These are phyloP conservation scores for Chionis minor DNA, from an alignment of 2,113 vertebrate species.

Conservation along the genomic window DNA sequence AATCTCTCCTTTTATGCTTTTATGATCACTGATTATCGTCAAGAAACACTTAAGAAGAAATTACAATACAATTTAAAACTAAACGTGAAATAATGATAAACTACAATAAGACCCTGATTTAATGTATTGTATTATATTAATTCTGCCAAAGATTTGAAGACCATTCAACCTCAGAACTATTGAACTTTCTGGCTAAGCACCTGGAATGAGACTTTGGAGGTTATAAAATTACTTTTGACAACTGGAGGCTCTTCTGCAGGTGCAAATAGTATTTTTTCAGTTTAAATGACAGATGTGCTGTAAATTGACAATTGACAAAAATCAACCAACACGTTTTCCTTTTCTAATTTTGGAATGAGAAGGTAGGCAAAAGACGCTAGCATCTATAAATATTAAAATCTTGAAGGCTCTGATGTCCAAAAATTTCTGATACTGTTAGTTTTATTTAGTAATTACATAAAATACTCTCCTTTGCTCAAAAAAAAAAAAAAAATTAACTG, in stretches of 20 bases:
- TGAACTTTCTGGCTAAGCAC: not conserved
- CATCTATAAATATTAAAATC: not conserved
- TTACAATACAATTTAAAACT: not conserved
- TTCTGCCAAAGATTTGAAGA: not conserved
- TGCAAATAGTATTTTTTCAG: not conserved
- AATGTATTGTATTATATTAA: not conserved
- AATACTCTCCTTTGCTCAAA: not conserved
- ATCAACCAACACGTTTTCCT: not conserved
- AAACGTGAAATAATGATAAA: not conserved
- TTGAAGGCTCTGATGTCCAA: not conserved
- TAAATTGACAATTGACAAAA: not conserved
- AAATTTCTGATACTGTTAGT: not conserved
- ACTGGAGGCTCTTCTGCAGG: not conserved
- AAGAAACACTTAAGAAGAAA: not conserved
- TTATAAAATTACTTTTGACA: not conserved
- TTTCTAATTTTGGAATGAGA: not conserved
- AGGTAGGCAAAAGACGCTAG: not conserved
- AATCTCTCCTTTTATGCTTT: not conserved
- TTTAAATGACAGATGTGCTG: not conserved
- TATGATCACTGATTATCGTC: not conserved
- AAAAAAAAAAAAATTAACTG: not conserved
- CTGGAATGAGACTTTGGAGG: not conserved
- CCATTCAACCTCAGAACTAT: not conserved
- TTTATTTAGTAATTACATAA: not conserved
- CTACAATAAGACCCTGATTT: not conserved